Conservation (phyloP, 2,797 vertebrate species). For the Loris lydekkerianus region DNA sequence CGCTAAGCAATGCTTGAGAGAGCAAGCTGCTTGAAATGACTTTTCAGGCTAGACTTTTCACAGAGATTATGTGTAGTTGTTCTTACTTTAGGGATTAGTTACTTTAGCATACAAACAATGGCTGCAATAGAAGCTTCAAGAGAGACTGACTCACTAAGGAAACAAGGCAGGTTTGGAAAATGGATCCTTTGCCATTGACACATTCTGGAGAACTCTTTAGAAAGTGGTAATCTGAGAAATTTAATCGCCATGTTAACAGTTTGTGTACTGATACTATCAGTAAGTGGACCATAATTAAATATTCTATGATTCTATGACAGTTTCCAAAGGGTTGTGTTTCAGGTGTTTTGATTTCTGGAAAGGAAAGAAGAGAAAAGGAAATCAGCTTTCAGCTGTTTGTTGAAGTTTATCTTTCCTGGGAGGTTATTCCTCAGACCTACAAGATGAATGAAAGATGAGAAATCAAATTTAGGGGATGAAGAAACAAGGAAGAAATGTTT, state of each 20-base stretch:
- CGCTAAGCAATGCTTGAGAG: conserved; percentile 56
- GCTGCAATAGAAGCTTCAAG: conserved; percentile 66
- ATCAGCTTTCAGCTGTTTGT: not conserved
- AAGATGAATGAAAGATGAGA: not conserved
- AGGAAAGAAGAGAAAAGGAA: conserved; percentile 20
- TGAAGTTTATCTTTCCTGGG: not conserved
- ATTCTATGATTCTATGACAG: conserved; percentile 30
- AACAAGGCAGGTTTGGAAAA: conserved; percentile 85
- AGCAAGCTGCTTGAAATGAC: conserved; percentile 68
- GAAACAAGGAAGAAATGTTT: not conserved
- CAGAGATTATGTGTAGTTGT: conserved; percentile 50
- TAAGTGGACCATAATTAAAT: conserved; percentile 46
- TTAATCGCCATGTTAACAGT: conserved; percentile 60
- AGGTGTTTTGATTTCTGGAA: conserved; percentile 66
- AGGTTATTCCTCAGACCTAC: not conserved
- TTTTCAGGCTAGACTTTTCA: conserved; percentile 72
- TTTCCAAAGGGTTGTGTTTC: conserved; percentile 56
- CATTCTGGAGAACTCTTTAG: conserved; percentile 72
- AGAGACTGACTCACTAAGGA: conserved; percentile 88
- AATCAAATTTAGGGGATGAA: not conserved
- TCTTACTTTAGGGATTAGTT: conserved; percentile 82
- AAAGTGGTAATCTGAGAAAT: conserved; percentile 82
- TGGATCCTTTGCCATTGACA: conserved; percentile 80
- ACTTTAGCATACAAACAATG: conserved; percentile 79
- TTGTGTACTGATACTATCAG: conserved; percentile 64